phyloP scores from a whole-genome alignment of 2,797 vertebrate genomes.

The Syndactyla subalaris region DNA sequence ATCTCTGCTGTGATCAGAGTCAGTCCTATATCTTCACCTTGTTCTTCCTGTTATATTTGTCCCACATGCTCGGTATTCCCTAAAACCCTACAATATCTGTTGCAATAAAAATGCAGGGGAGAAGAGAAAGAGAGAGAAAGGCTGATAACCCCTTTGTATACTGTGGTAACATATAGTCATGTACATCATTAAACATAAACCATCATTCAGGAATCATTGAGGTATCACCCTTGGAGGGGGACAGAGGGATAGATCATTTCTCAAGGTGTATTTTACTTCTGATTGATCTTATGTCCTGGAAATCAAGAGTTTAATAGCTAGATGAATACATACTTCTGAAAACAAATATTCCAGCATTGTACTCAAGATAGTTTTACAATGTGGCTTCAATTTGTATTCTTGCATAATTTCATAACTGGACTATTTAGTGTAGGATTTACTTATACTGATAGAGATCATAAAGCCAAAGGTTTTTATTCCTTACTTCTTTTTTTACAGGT shows the following conservation, averaged over 20 bases:
- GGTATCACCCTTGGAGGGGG: neutral
- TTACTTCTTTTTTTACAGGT: neutral
- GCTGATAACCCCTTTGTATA: neutral
- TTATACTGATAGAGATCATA: neutral
- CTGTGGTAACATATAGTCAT: fast-evolving
- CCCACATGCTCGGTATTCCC: neutral
- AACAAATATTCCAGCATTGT: fast-evolving
- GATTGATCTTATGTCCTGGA: neutral
- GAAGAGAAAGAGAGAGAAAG: neutral
- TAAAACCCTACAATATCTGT: fast-evolving
- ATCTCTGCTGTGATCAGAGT: neutral
- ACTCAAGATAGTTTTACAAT: neutral
- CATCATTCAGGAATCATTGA: neutral
- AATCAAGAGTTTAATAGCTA: neutral
- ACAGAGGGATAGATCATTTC: neutral
- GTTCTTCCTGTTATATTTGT: neutral
- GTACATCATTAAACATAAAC: neutral
- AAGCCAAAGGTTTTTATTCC: neutral
- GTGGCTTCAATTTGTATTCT: neutral
- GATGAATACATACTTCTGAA: neutral
- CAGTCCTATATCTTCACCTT: neutral
- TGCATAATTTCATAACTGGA: neutral
- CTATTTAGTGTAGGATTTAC: neutral
- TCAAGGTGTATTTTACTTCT: neutral
- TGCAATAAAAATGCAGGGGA: neutral